Conservation (phyloP, 2,797 vertebrate genomes). For the Schizopygopsis pylzovi region DNA sequence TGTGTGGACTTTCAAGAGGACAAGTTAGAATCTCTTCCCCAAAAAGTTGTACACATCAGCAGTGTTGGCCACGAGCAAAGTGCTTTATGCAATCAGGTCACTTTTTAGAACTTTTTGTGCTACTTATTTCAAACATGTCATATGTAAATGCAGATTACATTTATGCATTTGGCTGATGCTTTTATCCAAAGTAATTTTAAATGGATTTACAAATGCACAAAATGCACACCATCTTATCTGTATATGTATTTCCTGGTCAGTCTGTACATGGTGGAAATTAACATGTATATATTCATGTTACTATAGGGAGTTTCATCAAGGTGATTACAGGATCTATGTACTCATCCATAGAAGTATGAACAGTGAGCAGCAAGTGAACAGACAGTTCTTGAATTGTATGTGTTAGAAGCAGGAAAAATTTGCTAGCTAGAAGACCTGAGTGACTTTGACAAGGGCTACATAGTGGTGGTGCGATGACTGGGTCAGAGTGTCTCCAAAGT, state of each 20-base stretch:
- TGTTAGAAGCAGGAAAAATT: background rate
- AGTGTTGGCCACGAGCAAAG: background rate
- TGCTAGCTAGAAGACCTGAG: background rate
- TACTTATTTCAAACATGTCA: background rate
- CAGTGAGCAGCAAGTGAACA: background rate
- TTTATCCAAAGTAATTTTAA: conserved; percentile 15
- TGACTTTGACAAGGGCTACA: background rate
- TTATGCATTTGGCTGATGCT: background rate
- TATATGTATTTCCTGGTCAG: background rate
- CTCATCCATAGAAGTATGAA: background rate
- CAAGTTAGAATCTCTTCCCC: conserved; percentile 3
- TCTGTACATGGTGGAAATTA: background rate
- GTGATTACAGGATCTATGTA: background rate
- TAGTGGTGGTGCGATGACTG: background rate
- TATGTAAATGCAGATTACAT: background rate
- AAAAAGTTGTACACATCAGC: background rate
- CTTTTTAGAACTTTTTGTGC: conserved; percentile 1
- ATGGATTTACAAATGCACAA: background rate
- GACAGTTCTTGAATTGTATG: background rate
- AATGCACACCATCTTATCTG: background rate
- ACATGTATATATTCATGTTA: background rate
- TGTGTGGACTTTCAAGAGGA: conserved; percentile 18
- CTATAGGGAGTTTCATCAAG: background rate
- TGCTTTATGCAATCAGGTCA: conserved; percentile 7
- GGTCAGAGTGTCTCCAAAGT: background rate